phyloP scores from a whole-genome alignment of 2,888 invertebrate species.

The Agrilus cyanescens region DNA sequence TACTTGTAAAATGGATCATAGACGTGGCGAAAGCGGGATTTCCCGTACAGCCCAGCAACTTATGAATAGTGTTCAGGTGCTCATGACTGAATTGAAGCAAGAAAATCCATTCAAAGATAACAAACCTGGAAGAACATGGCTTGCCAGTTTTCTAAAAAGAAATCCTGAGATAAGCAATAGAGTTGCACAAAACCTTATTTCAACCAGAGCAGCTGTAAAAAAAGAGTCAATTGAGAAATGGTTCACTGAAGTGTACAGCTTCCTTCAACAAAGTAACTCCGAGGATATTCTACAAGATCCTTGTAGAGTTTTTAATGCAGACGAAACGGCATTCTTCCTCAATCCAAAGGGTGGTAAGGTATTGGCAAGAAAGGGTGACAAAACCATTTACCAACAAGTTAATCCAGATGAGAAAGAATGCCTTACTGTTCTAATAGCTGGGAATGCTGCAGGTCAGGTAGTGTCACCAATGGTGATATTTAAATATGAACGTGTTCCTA shows the following conservation, averaged over 20 bases:
- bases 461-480: slow-evolving; percentile 19
- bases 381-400: slow-evolving; percentile 18
- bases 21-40: slow-evolving; percentile 5
- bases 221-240: slow-evolving; percentile 5
- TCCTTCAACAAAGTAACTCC: slow-evolving; percentile 16
- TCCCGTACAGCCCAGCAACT: slow-evolving; percentile 5
- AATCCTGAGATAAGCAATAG: slow-evolving; percentile 5
- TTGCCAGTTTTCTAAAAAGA: slow-evolving; percentile 3
- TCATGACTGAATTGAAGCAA: slow-evolving; percentile 4
- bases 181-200: slow-evolving; percentile 3
- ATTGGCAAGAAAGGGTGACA: slow-evolving; percentile 22
- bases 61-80: slow-evolving; percentile 2
- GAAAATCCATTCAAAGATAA: slow-evolving; percentile 4
- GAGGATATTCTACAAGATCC: slow-evolving; percentile 17
- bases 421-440: slow-evolving; percentile 19
- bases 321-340: slow-evolving; percentile 28
- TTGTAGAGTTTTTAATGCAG: slow-evolving; percentile 24
- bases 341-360: slow-evolving; percentile 25
- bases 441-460: slow-evolving; percentile 17
- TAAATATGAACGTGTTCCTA: slow-evolving; percentile 23
- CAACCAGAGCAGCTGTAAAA: slow-evolving; percentile 4
- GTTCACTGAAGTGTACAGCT: slow-evolving; percentile 5
- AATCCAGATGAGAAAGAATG: slow-evolving; percentile 22
- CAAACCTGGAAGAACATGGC: slow-evolving; percentile 5
- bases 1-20: slow-evolving; percentile 4